Conservation (phyloP, 2,888 invertebrate species). For the Drosophila putrida region DNA sequence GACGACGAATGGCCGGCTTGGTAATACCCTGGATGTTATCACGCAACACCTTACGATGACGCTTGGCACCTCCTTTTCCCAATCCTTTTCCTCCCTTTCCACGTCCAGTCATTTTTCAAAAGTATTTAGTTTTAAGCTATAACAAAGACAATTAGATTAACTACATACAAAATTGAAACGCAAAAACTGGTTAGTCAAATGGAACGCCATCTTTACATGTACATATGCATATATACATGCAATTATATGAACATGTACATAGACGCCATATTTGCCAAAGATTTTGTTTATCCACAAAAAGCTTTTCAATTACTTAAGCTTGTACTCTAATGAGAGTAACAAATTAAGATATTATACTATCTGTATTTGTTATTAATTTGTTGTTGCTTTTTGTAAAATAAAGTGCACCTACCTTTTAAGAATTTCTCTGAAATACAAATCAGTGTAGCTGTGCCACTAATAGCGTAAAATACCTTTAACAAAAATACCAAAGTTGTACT, state of each 20-base stretch:
- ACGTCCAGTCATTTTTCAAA: conserved; percentile 89
- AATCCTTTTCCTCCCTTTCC: conserved; percentile 93
- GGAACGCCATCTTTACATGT: conserved; percentile 45
- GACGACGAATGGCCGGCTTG: conserved; percentile 91
- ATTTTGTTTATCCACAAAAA: not conserved
- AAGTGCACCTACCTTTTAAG: conserved; percentile 34
- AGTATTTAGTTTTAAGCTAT: conserved; percentile 27
- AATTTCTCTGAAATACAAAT: conserved; percentile 25
- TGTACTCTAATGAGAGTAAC: no score
- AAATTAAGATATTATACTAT: no score
- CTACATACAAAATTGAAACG: conserved; percentile 7
- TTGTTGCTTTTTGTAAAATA: conserved; percentile 25
- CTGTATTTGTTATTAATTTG: conserved; percentile 8
- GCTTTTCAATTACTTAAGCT: not conserved
- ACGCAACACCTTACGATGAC: conserved; percentile 92
- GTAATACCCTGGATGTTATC: conserved; percentile 94
- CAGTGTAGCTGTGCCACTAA: conserved; percentile 3
- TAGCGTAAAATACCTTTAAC: not conserved
- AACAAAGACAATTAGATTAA: conserved; percentile 7
- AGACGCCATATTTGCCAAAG: conserved; percentile 3
- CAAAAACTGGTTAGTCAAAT: conserved; percentile 14
- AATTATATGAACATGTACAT: not conserved
- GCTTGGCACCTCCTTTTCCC: conserved; percentile 93
- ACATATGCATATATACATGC: not conserved
- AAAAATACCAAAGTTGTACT: not conserved